Conservation (phyloP, 2,797 vertebrate species). For the Falco concolor region DNA sequence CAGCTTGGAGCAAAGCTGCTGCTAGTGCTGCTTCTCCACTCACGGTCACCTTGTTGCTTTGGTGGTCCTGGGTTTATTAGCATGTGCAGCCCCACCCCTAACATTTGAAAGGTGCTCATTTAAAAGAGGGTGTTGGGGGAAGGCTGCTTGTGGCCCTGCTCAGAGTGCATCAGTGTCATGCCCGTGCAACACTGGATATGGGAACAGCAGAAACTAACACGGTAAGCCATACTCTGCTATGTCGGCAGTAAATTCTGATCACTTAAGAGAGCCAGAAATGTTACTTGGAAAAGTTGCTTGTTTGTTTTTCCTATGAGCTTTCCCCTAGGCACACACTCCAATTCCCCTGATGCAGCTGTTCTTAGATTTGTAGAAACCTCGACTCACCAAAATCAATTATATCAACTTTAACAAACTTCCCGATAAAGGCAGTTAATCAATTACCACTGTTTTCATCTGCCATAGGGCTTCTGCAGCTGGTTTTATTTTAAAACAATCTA, state of each 20-base stretch:
- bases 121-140: background rate
- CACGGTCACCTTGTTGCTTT: background rate
- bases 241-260: background rate
- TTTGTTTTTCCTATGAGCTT: background rate
- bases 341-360: background rate
- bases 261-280: background rate
- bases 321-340: background rate
- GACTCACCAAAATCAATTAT: background rate
- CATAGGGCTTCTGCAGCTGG: background rate
- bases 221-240: background rate
- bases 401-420: constrained; percentile 12
- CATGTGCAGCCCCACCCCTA: fast-evolving
- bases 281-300: background rate
- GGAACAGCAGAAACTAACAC: background rate
- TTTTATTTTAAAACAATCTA: constrained; percentile 10
- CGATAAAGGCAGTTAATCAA: background rate
- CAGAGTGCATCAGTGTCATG: fast-evolving
- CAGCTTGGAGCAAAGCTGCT: background rate
- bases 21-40: background rate
- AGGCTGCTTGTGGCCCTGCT: background rate
- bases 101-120: background rate
- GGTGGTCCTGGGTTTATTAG: background rate
- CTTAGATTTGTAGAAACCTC: background rate
- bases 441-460: background rate
- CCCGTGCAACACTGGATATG: background rate